phyloP scores from a whole-genome alignment of 2,113 vertebrate genomes.

The Lamprologus sp. region DNA sequence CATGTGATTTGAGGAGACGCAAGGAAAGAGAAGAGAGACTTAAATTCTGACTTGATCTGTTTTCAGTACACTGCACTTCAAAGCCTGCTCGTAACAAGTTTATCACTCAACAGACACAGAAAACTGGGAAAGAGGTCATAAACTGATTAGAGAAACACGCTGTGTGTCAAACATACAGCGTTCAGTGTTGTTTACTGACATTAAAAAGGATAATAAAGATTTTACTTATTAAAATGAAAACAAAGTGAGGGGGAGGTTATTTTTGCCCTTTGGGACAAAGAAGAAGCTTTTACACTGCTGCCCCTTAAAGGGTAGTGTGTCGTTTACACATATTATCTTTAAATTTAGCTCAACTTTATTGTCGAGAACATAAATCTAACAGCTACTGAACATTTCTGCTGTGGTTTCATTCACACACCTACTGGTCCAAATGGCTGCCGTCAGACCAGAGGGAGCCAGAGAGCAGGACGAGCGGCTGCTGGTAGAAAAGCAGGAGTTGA shows the following conservation, averaged over 20 bases:
- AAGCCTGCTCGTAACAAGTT: slow-evolving; percentile 17
- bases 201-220: background rate
- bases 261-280: background rate
- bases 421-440: background rate
- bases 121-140: background rate
- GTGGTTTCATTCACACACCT: background rate
- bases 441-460: slow-evolving; percentile 19
- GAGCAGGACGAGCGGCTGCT: background rate
- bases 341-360: background rate
- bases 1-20: background rate
- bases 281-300: background rate
- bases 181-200: background rate
- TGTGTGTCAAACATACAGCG: background rate
- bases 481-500: background rate
- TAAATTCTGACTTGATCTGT: slow-evolving; percentile 6
- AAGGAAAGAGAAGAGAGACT: slow-evolving; percentile 10
- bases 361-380: background rate
- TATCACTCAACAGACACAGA: slow-evolving; percentile 11
- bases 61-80: slow-evolving; percentile 19
- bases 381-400: background rate
- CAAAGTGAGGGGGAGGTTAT: background rate
- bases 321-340: background rate
- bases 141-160: background rate
- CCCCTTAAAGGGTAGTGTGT: background rate
- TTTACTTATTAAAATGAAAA: background rate